Conservation (phyloP, 2,797 vertebrate species). For the Pelodytes ibericus region DNA sequence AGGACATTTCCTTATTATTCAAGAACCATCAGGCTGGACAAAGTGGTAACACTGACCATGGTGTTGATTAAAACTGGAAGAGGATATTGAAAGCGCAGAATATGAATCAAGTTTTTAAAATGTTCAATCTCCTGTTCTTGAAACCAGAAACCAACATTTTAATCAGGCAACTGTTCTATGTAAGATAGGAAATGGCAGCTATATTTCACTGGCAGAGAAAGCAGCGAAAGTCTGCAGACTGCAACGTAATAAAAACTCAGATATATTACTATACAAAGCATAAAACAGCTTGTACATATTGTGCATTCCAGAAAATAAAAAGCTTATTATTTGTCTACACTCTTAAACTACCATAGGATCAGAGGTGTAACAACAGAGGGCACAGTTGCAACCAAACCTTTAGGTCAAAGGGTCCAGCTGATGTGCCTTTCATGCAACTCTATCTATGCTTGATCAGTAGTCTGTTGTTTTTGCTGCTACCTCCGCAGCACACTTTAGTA, state of each 20-base stretch:
- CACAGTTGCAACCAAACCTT: no score
- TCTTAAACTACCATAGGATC: background rate
- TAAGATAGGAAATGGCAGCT: slow-evolving; percentile 36
- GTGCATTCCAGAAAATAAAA: slow-evolving; percentile 21
- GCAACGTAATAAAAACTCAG: slow-evolving; percentile 40
- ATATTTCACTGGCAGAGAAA: slow-evolving; percentile 41
- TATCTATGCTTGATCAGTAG: no score
- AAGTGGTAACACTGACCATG: background rate
- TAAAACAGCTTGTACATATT: slow-evolving; percentile 44
- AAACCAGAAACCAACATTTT: slow-evolving; percentile 34
- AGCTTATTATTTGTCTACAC: slow-evolving; percentile 17
- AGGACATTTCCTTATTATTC: background rate
- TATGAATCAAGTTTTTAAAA: slow-evolving; percentile 26
- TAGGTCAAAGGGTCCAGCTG: no score
- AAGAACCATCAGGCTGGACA: background rate
- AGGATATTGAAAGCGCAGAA: background rate
- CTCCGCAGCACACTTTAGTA: no score
- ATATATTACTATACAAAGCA: slow-evolving; percentile 42
- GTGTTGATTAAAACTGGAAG: slow-evolving; percentile 13
- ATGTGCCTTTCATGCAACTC: no score
- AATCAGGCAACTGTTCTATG: slow-evolving; percentile 32
- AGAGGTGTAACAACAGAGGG: no score
- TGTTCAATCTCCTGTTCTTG: slow-evolving; percentile 20
- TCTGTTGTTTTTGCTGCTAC: no score
- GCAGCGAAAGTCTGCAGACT: slow-evolving; percentile 39